Conservation (phyloP, 2,113 vertebrate species). For the Corynorhinus townsendii region DNA sequence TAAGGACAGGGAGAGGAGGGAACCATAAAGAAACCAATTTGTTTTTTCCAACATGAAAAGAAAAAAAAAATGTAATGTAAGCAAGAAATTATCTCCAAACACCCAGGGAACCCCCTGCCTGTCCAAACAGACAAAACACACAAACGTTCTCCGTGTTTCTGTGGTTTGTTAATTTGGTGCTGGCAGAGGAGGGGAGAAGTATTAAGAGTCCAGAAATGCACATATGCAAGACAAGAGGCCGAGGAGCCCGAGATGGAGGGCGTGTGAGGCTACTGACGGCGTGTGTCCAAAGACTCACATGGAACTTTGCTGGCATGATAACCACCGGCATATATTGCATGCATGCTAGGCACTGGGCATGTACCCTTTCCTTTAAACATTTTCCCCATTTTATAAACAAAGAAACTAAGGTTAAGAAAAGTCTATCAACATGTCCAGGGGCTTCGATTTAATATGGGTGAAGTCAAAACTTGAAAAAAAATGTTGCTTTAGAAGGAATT, state of each 20-base stretch:
- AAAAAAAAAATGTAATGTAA: conserved; percentile 69
- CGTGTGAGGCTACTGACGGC: fast-evolving
- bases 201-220: not conserved
- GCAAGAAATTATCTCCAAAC: conserved; percentile 75
- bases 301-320: not conserved
- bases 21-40: conserved; percentile 74
- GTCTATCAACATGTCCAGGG: not conserved
- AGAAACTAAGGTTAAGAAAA: not conserved
- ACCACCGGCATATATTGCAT: not conserved
- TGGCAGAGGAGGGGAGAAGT: not conserved
- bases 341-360: not conserved
- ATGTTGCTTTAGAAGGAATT: not conserved
- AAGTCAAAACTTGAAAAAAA: not conserved
- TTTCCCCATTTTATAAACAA: not conserved
- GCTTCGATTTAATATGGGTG: not conserved
- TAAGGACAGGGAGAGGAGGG: conserved; percentile 6
- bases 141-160: conserved; percentile 6
- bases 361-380: not conserved
- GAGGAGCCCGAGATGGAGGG: fast-evolving
- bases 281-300: too few species aligned
- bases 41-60: conserved; percentile 67
- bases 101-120: conserved; percentile 62
- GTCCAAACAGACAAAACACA: conserved; percentile 42
- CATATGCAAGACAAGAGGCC: not conserved
- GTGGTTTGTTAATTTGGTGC: not conserved